Conservation (phyloP, 2,888 invertebrate species). For the Alloplasta piceator region DNA sequence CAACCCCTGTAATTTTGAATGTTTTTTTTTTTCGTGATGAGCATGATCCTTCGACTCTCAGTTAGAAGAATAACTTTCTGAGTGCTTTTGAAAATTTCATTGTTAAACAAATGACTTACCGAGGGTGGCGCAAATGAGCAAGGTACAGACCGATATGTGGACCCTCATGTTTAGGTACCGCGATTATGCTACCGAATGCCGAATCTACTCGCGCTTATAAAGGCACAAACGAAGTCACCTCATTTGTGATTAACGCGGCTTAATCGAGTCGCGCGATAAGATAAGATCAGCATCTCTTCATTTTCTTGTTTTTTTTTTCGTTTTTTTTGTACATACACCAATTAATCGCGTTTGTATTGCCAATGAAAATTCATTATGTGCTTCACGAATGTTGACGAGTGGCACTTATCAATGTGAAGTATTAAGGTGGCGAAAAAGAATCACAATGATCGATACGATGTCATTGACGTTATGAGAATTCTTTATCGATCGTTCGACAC, state of each 20-base stretch:
- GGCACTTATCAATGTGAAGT: too few species aligned
- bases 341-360: background rate
- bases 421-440: too few species aligned
- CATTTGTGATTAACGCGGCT: conserved; percentile 34
- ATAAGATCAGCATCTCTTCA: conserved; percentile 46
- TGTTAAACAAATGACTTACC: conserved; percentile 66
- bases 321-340: background rate
- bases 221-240: conserved; percentile 43
- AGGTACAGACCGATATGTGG: conserved; percentile 65
- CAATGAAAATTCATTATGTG: too few species aligned
- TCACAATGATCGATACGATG: too few species aligned
- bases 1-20: too few species aligned
- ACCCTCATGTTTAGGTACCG: conserved; percentile 69
- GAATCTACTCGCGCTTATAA: conserved; percentile 68
- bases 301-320: conserved; percentile 5
- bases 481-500: too few species aligned
- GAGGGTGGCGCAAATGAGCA: conserved; percentile 64
- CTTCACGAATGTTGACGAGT: too few species aligned
- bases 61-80: too few species aligned
- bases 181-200: conserved; percentile 52
- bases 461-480: too few species aligned
- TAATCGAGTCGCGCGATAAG: conserved; percentile 51
- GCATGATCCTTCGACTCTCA: background rate
- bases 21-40: too few species aligned
- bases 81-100: too few species aligned